phyloP scores from a whole-genome alignment of 1,140 invertebrate species.

The Heliconius nattereri region DNA sequence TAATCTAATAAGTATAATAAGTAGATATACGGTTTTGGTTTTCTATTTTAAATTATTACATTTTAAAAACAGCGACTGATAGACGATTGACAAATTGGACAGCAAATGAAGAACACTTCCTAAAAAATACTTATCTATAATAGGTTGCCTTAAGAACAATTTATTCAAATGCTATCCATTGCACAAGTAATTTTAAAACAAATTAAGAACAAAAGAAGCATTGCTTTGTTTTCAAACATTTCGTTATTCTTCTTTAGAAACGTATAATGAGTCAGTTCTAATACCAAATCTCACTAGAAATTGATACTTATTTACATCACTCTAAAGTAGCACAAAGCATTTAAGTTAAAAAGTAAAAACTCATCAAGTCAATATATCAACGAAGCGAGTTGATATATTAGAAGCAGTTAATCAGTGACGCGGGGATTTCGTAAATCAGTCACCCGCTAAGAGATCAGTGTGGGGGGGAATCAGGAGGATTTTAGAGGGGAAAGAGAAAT shows the following conservation, averaged over 20 bases:
- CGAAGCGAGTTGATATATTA: slow-evolving; percentile 33
- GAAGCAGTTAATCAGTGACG: slow-evolving; percentile 37
- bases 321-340: neutral
- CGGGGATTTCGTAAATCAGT: slow-evolving; percentile 59
- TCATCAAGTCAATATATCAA: slow-evolving; percentile 28
- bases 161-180: no score
- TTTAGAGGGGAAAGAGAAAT: slow-evolving; percentile 51
- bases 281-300: neutral
- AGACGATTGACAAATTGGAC: no score
- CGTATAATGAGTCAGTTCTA: neutral
- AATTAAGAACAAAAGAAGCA: no score
- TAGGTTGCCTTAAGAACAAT: no score
- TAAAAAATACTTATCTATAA: no score
- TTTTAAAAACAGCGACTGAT: no score
- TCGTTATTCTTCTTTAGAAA: neutral
- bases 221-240: neutral
- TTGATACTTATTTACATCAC: neutral
- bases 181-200: no score
- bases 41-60: no score
- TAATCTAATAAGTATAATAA: neutral
- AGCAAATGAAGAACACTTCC: no score
- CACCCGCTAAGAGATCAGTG: slow-evolving; percentile 55
- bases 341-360: neutral
- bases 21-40: no score
- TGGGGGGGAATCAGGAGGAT: slow-evolving; percentile 42